A percentile compares a stretch with the other conserved stretches of the same genome.
phyloP scores from a whole-genome alignment of 2,113 vertebrate species.

The Gavia stellata region DNA sequence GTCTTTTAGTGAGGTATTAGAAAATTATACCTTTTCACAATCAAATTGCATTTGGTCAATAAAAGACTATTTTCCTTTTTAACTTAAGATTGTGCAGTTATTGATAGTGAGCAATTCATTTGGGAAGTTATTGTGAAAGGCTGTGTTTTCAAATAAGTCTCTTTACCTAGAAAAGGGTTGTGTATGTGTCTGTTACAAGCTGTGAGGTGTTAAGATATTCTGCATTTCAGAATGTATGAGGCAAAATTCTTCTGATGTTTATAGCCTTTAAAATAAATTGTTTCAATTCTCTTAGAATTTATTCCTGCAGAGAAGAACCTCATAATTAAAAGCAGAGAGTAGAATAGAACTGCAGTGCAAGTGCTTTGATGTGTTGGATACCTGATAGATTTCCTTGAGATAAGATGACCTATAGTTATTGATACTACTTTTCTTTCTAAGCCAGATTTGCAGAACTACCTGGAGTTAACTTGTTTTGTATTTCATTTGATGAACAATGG shows the following conservation, averaged over 20 bases:
- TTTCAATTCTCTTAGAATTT: slow-evolving; percentile 44
- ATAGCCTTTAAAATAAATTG: slow-evolving; percentile 57
- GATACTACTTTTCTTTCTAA: slow-evolving; percentile 28
- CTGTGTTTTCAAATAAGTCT: neutral
- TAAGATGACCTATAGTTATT: slow-evolving; percentile 43
- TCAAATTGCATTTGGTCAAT: neutral
- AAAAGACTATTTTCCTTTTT: neutral
- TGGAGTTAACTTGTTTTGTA: slow-evolving; percentile 17
- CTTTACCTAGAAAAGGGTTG: neutral
- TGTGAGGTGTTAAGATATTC: neutral
- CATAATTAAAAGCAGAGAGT: slow-evolving; percentile 58
- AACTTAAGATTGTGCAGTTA: neutral
- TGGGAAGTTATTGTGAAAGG: neutral
- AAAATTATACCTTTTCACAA: neutral
- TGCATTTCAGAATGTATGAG: neutral
- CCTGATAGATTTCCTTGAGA: slow-evolving; percentile 49
- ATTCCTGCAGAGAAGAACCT: slow-evolving; percentile 50
- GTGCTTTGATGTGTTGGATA: slow-evolving; percentile 51
- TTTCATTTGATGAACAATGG: slow-evolving; percentile 49
- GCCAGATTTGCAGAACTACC: slow-evolving; percentile 28
- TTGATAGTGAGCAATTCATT: neutral
- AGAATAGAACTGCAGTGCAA: slow-evolving; percentile 30
- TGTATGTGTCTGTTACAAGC: neutral
- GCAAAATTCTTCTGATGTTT: slow-evolving; percentile 36
- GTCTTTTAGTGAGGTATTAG: neutral